These are phyloP conservation scores for Lucifuga dentata DNA, from an alignment of 2,113 vertebrate genomes.

Conservation along the genomic window DNA sequence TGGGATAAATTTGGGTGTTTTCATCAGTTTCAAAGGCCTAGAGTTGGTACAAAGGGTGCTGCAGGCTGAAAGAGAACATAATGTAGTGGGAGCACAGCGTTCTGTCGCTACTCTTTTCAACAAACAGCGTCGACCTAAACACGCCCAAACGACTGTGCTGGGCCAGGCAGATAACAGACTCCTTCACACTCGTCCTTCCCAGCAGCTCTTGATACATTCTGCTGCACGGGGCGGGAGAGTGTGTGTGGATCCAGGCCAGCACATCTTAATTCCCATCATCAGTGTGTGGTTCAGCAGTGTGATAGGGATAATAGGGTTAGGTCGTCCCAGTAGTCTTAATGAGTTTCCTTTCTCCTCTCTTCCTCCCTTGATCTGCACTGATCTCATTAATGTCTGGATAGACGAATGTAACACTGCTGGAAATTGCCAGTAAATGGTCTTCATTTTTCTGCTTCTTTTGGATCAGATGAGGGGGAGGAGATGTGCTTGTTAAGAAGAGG, in stretches of 20 bases:
- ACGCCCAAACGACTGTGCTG: conserved; percentile 61
- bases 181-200: conserved; percentile 65
- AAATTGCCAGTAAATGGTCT: conserved; percentile 55
- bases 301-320: conserved; percentile 80
- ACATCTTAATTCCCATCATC: conserved; percentile 79
- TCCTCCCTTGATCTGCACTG: conserved; percentile 67
- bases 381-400: conserved; percentile 75
- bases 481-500: background rate
- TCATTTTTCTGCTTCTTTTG: conserved; percentile 51
- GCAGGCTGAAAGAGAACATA: conserved; percentile 45
- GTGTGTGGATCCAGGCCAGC: conserved; percentile 74
- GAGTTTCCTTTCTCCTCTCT: conserved; percentile 74
- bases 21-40: background rate
- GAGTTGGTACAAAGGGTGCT: conserved; percentile 37
- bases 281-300: conserved; percentile 70
- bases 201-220: conserved; percentile 67
- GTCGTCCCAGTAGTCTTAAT: conserved; percentile 78
- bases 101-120: conserved; percentile 46
- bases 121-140: conserved; percentile 53
- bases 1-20: conserved; percentile 24
- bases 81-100: conserved; percentile 43
- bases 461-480: conserved; percentile 25
- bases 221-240: conserved; percentile 58
- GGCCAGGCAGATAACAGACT: conserved; percentile 63
- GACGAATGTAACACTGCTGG: conserved; percentile 55